Percentiles rank a stretch among this genome's conserved stretches.
These are phyloP conservation scores for Limnodromus scolopaceus DNA, from an alignment of 2,797 vertebrate genomes.

Conservation along the genomic window DNA sequence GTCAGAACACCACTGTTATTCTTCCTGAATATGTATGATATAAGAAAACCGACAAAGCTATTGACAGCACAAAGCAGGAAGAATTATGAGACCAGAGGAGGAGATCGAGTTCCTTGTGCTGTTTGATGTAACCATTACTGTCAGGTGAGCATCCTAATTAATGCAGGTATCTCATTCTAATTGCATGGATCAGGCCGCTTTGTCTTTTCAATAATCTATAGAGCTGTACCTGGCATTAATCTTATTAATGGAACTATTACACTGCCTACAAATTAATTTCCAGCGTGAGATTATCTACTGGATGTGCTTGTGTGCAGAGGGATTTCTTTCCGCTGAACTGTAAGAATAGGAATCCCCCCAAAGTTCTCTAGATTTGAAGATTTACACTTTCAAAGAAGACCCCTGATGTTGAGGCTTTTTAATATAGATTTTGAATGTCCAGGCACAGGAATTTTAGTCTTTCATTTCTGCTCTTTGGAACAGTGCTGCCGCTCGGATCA, in stretches of 20 bases:
- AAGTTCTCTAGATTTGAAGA: not conserved
- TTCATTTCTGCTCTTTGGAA: not conserved
- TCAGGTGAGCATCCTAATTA: slow-evolving; percentile 35
- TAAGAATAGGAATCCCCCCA: not conserved
- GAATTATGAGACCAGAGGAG: slow-evolving; percentile 25
- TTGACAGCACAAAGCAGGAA: not conserved
- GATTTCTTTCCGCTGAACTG: not conserved
- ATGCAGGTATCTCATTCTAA: slow-evolving; percentile 42
- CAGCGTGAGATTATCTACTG: slow-evolving; percentile 7
- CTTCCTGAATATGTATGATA: not conserved
- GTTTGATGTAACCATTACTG: slow-evolving; percentile 20
- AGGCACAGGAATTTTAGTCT: not conserved
- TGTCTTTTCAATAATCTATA: slow-evolving; percentile 51
- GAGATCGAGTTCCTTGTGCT: not conserved
- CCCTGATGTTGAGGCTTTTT: not conserved
- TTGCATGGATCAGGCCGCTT: slow-evolving; percentile 42
- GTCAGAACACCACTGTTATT: not conserved
- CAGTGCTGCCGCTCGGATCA: not conserved
- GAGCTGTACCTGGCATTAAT: slow-evolving; percentile 30
- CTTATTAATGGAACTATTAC: slow-evolving; percentile 66
- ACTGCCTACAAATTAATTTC: slow-evolving; percentile 34
- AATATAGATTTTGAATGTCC: not conserved
- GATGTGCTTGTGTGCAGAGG: not conserved
- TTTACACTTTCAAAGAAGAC: not conserved
- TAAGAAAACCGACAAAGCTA: slow-evolving; percentile 5